phyloP scores from a whole-genome alignment of 2,113 vertebrate species.

The Ictalurus furcatus region DNA sequence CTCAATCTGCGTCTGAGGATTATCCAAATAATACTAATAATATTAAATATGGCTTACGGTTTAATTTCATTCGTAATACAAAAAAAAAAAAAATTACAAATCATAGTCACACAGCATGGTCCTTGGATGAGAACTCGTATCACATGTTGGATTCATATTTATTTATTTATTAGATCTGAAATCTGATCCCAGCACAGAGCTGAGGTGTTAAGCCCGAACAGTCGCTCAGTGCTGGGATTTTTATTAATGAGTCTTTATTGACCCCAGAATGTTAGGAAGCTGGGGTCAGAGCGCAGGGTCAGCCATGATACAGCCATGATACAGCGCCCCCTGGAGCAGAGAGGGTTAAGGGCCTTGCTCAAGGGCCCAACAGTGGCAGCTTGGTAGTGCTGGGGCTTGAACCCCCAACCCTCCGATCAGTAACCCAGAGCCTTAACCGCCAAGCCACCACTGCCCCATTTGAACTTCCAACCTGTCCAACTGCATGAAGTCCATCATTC shows the following conservation, averaged over 20 bases:
- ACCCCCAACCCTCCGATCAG: too few relatives aligned
- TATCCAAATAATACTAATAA: neutral
- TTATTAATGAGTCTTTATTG: too few relatives aligned
- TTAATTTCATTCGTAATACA: neutral
- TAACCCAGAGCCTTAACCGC: too few relatives aligned
- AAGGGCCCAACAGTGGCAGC: too few relatives aligned
- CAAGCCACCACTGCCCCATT: neutral
- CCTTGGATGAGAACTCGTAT: neutral
- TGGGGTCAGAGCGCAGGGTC: too few relatives aligned
- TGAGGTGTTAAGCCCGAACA: neutral
- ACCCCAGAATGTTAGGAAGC: too few relatives aligned
- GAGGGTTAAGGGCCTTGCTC: too few relatives aligned
- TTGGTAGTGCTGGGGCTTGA: too few relatives aligned
- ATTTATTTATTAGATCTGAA: neutral
- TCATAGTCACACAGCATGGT: neutral
- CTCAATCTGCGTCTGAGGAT: neutral
- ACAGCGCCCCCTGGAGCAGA: too few relatives aligned
- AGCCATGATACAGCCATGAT: too few relatives aligned
- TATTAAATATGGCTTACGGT: neutral
- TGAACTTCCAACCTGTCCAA: neutral
- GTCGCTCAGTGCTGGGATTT: neutral
- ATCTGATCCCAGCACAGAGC: neutral
- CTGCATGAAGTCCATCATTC: neutral
- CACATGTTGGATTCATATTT: neutral
- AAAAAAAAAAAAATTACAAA: neutral